A percentile compares a stretch with the other conserved stretches of the same genome.
Conservation (phyloP, 2,113 vertebrate genomes). For the Chaetodon auriga region DNA sequence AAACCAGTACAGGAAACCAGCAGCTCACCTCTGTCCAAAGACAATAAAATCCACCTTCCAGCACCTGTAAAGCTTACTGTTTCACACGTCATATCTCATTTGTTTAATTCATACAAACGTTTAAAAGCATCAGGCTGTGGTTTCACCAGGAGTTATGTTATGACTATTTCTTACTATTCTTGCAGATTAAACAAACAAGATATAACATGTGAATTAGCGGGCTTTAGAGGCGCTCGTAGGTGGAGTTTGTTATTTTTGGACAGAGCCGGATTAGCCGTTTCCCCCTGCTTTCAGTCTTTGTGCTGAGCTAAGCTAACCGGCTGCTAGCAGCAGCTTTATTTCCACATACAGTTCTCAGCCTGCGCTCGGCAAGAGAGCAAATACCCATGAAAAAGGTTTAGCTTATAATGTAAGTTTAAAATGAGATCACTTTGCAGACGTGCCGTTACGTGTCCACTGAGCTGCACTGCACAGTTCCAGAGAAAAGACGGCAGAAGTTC, state of each 20-base stretch:
- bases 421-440: constrained; percentile 17
- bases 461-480: constrained; percentile 1
- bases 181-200: background rate
- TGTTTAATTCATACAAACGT: background rate
- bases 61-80: background rate
- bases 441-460: constrained; percentile 45
- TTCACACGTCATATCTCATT: background rate
- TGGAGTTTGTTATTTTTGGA: background rate
- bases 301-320: background rate
- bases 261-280: background rate
- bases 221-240: background rate
- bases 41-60: background rate
- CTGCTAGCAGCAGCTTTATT: background rate
- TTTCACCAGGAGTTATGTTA: background rate
- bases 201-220: background rate
- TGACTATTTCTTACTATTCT: background rate
- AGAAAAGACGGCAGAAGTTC: constrained; percentile 38
- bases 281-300: background rate
- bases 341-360: background rate
- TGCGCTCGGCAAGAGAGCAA: background rate
- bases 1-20: background rate
- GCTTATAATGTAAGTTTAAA: background rate
- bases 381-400: too few species aligned
- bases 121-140: background rate
- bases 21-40: background rate